phyloP scores from a whole-genome alignment of 2,888 invertebrate genomes.

The Nipponacmea schrenckii region DNA sequence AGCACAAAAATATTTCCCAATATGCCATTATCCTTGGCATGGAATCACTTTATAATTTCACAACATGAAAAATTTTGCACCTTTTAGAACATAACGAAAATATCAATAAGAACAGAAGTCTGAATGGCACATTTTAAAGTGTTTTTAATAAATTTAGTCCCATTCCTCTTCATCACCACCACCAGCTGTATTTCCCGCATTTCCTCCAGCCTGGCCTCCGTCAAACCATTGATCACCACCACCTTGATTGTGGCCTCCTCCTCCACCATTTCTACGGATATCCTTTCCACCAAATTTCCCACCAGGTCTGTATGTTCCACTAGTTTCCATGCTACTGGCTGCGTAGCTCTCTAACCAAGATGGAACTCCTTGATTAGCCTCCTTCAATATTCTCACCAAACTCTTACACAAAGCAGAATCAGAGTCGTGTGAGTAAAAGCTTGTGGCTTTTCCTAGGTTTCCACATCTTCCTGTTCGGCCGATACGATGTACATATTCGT shows the following conservation, averaged over 20 bases:
- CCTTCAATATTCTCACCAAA: constrained; percentile 79
- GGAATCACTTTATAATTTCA: no score
- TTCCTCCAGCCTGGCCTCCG: constrained; percentile 34
- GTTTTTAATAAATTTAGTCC: constrained; percentile 27
- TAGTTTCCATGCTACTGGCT: constrained; percentile 49
- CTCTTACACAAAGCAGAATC: constrained; percentile 72
- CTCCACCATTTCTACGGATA: constrained; percentile 35
- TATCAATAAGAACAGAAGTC: no score
- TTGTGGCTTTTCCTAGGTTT: constrained; percentile 79
- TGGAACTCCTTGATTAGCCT: constrained; percentile 83
- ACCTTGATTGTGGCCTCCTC: constrained; percentile 30
- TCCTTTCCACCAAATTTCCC: constrained; percentile 65
- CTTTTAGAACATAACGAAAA: no score
- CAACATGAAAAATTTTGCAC: no score
- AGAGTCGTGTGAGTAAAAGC: constrained; percentile 67
- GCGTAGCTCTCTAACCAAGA: constrained; percentile 75
- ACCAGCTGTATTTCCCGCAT: constrained; percentile 28
- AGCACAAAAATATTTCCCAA: no score
- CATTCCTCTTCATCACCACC: constrained; percentile 51
- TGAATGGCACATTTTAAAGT: no score
- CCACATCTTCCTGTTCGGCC: constrained; percentile 99
- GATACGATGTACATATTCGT: constrained; percentile 98
- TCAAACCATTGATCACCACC: constrained; percentile 32
- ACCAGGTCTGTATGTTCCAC: constrained; percentile 62
- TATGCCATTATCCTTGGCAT: no score